Conservation (phyloP, 53 echinoderm and acorn worm genomes). For the Echinometra lucunter region DNA sequence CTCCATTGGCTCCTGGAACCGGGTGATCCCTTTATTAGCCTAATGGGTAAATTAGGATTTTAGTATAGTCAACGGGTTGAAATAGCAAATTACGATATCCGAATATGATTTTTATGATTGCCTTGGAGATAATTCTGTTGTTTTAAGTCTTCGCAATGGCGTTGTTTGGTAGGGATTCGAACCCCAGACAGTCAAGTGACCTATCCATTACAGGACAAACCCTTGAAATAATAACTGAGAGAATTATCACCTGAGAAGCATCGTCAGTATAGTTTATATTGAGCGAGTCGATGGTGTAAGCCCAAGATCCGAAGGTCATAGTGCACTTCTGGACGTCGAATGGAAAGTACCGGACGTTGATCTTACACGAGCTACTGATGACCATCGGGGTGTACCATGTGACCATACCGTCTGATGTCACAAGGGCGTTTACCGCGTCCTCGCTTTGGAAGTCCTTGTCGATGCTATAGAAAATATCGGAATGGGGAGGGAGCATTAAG, state of each 20-base stretch:
- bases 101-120: too few relatives aligned
- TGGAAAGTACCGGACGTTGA: constrained; percentile 67
- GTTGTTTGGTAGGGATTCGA: too few relatives aligned
- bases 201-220: too few relatives aligned
- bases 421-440: constrained; percentile 55
- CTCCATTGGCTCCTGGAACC: too few relatives aligned
- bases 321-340: constrained; percentile 60
- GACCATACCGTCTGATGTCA: constrained; percentile 44
- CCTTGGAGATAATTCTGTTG: too few relatives aligned
- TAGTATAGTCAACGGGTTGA: too few relatives aligned
- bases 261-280: constrained; percentile 58
- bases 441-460: constrained; percentile 70
- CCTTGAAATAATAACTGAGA: background rate
- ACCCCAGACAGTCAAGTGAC: too few relatives aligned
- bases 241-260: constrained; percentile 45
- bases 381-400: constrained; percentile 68
- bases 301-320: constrained; percentile 62
- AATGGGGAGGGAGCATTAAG: background rate
- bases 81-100: too few relatives aligned
- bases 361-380: constrained; percentile 65
- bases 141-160: too few relatives aligned
- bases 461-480: constrained; percentile 47
- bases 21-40: too few relatives aligned
- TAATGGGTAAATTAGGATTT: too few relatives aligned
- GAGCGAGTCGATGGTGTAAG: constrained; percentile 61